These are phyloP conservation scores for Anthopleura xanthogrammica DNA, from an alignment of 92 coral and sea anemone genomes.

Conservation along the genomic window DNA sequence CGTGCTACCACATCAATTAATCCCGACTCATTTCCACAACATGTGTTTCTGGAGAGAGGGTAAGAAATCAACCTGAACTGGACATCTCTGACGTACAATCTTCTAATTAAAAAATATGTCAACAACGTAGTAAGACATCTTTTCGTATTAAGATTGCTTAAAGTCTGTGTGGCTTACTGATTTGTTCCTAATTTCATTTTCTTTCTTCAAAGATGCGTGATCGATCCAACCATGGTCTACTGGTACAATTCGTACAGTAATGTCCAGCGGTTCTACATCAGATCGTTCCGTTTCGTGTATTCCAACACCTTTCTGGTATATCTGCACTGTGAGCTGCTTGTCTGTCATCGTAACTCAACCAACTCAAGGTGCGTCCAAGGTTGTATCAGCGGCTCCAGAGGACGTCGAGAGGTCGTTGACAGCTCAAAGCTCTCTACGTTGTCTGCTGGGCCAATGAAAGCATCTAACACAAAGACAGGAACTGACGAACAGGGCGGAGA, in stretches of 20 bases:
- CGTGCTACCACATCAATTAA: slow-evolving; percentile 15
- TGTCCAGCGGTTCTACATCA: slow-evolving; percentile 13
- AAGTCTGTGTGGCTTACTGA: neutral
- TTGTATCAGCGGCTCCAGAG: slow-evolving; percentile 7
- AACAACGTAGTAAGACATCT: too few species aligned
- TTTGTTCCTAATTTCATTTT: neutral
- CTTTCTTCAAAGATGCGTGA: neutral
- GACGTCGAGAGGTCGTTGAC: neutral
- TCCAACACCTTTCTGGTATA: neutral
- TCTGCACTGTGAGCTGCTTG: slow-evolving; percentile 24
- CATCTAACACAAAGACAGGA: neutral
- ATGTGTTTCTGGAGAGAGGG: slow-evolving; percentile 20
- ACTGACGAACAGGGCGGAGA: neutral
- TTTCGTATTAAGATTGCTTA: neutral
- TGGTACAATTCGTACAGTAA: neutral
- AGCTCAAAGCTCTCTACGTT: neutral
- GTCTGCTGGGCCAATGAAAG: neutral
- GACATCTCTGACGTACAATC: too few species aligned
- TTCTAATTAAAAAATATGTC: too few species aligned
- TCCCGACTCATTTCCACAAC: slow-evolving; percentile 13
- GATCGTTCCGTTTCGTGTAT: slow-evolving; percentile 23
- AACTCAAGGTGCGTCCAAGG: slow-evolving; percentile 24
- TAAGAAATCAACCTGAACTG: neutral
- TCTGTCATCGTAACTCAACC: slow-evolving; percentile 17
- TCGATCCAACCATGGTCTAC: slow-evolving; percentile 17